Evolutionary conservation across 2,888 invertebrate species (phyloP), one percentile per base, ranked within the genome.

Genomic region (Neoaliturus tenellus): DNA sequence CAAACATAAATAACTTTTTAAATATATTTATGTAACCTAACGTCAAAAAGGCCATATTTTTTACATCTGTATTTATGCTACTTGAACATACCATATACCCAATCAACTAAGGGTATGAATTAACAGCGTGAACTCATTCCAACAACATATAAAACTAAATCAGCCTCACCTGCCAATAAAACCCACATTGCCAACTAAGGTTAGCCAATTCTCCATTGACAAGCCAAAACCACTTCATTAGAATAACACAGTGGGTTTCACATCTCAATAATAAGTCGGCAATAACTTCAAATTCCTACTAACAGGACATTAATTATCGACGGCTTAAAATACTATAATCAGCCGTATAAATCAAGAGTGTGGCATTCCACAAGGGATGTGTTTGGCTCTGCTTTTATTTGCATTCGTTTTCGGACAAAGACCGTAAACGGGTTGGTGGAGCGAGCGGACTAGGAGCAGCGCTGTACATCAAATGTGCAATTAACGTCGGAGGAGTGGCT

Each of bases 381-480:
- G 62, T 71, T 35, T 71, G 35, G 71, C 5, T 39, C 17, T 5
- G 71, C 23, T 71, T 71, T 71, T 71, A 71, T 71, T 71, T 71
- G 41, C 71, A 71, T 71, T 39, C 23, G 1, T 17, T 71, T 71
- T 71, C 71, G 71, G 71, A 31, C 39, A 4, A 14, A 39, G 3
- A 3, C 71, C 71, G 71, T 35, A 41, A 39, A 41, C 71, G 39
- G 35, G 67, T 67, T 67, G 31, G 39, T 39, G 5, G 41, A 71
- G 1, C 35, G 20, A 39, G 39, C 39, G 41, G 1, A 58, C 71
- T 39, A 31, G 71, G 35, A 39, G 71, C 20, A 41, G 71, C 23
- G 71, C 71, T 39, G 39, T 71, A 71, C 31, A 71, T 71, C 71
- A 71, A 71, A 71, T 41, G n/a, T 39, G 71, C 71, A 71, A 71